Evolutionary conservation across 2,888 invertebrate genomes (phyloP), one percentile per base, ranked within the genome.

Genomic region (Ephialtes manifestator): DNA sequence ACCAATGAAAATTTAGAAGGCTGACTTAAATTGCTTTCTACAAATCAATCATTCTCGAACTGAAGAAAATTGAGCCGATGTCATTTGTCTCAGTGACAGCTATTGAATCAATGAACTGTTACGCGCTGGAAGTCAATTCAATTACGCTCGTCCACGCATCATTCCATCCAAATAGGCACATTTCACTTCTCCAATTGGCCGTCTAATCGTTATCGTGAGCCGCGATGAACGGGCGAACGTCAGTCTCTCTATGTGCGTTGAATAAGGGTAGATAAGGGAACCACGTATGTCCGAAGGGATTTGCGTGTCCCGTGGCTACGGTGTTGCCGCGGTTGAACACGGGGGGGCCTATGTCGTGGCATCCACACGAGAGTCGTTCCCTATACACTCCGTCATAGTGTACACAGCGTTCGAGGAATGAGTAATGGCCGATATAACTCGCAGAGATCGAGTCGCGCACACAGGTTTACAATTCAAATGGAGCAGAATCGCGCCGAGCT

Each of bases 401-500:
- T 72, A 82, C 72, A 65, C 81, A 83, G 65, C 68, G 81, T 87
- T 87, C 82, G 58, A 74, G 68, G 79, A 82, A 88, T 88, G 87
- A 87, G 85, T 88, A 87, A 88, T 87, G 80, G 84, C 75, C 81
- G 81, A 87, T 87, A 86, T 87, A 83, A 86, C 85, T 87, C 83
- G 78, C 63, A 20, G 83, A 83, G 87, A 87, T 87, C 85, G 85
- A 85, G 82, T 83, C 86, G 53, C 83, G 70, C 81, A 70, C 70
- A 83, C 79, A 70, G 87, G 88, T 90, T 90, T 89, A 89, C 89
- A 88, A 90, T 90, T 90, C 89, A 89, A 90, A 90, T 89, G 86
- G 89, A 70, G 86, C 84, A 82, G 89, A 89, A 89, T 90, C 86
- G 88, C 84, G 74, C 60, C 65, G 81, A 74, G 77, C 83, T 76